A percentile compares a stretch with the other conserved stretches of the same genome.
Evolutionary conservation across 2,113 vertebrate species (phyloP).

Genomic region (Marmota monax): DNA sequence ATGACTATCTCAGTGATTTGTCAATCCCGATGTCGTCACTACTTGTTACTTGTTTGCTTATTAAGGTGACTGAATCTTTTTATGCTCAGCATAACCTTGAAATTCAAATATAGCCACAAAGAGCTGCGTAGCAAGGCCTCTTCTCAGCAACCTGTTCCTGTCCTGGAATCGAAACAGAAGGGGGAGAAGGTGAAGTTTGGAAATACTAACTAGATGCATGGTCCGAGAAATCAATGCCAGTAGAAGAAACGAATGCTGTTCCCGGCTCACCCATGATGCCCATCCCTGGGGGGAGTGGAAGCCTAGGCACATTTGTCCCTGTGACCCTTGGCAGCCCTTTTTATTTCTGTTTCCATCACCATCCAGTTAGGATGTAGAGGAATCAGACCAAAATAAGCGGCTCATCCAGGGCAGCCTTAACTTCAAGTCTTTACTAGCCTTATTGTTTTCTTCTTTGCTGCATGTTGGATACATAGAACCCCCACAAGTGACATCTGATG

Average conservation of each 20-base stretch:
- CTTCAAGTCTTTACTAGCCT: neutral
- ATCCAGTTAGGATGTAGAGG: too few species aligned
- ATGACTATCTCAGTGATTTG: neutral
- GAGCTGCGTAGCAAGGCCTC: neutral
- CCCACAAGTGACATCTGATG: neutral
- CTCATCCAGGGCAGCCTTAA: neutral
- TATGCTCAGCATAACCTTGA: neutral
- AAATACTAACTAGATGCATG: neutral
- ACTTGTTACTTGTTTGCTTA: neutral
- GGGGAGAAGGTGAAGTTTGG: neutral
- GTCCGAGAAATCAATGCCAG: neutral
- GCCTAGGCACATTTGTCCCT: neutral
- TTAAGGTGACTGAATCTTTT: neutral
- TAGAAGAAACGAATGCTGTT: neutral
- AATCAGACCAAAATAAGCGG: neutral
- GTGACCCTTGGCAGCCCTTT: neutral
- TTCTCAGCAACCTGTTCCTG: neutral
- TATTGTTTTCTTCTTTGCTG: neutral
- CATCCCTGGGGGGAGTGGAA: neutral
- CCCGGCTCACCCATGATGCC: neutral
- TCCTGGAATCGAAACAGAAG: neutral
- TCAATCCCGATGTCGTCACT: neutral
- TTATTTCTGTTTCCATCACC: neutral
- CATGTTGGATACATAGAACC: neutral
- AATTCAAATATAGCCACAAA: neutral